Base-by-base conservation (phyloP, 2,888 invertebrate species). In the Penaeus monodon region DNA sequence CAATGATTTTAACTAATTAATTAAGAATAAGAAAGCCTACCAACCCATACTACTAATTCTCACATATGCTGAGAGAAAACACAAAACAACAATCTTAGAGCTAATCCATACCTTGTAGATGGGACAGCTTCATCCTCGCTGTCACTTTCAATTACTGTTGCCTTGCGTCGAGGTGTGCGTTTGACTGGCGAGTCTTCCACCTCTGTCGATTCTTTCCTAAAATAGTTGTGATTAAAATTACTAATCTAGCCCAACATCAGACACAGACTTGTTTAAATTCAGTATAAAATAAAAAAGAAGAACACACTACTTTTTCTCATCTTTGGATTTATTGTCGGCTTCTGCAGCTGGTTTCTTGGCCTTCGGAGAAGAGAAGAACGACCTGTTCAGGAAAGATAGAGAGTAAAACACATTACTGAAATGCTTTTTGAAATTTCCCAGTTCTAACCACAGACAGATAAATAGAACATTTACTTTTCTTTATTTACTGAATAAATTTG, bases 61-160 rank as follows among this genome's bases (percentile, higher is more conserved):
- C 29, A n/a, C 2, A 27, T 33, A 24, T 29, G 44, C 27, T 1
- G 27, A 33, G 22, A 65, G 22, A 3, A 8, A 65, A 8, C n/a
- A 24, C 24, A 24, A 33, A 38, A 8, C 44, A 12, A 64, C 7
- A 63, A 29, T 8, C 24, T 14, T 24, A 22, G 3, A 12, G 14
- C 2, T 27, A 20, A 33, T 22, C 70, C 29, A 27, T 78, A 84
- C 84, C 84, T 84, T 12, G 78, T 84, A 24, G 84, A 68, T 10
- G 77, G 65, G 4, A 29, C 64, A n/a, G 66, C 68, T 20, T 85
- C 87, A 57, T 87, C 87, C n/a, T 88, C 88, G 74, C 88, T 88
- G 66, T 88, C 88, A 64, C 88, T 88, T 44, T 86, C 88, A 65
- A 88, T 88, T 24, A 85, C 76, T 10, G 83, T 10, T 24, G 65